Evolutionary conservation across 1,140 invertebrate species (phyloP), one percentile per base, ranked within the genome.

Genomic region (Camponotus vicinus): DNA sequence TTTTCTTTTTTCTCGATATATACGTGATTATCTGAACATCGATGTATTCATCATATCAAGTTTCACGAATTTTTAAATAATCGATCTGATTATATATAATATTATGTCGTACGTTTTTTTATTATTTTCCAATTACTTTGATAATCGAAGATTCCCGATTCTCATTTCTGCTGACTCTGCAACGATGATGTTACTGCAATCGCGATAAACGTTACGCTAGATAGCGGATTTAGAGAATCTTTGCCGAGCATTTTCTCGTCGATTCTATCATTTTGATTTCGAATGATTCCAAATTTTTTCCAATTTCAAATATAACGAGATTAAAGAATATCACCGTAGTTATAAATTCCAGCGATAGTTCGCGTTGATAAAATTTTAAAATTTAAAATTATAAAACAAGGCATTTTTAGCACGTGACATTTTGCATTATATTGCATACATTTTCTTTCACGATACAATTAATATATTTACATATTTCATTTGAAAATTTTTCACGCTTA

Each of bases 71-170:
- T 13, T 45, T 13, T 45, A 73, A 21, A 27, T 64, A 76, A 4
- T 34, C 59, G 55, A n/a, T 21, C 7, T 18, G 37, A 45, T 27
- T 76, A 66, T 21, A 66, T 49, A 59, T 71, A 84, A 87, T 40
- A 45, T 45, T 45, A 45, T 89, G 75, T 91, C 89, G 79, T 67
- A 76, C 83, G 61, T 27, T 27, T 27, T 87, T 92, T 88, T 86
- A 92, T 92, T 91, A 92, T 91, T 91, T 92, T 84, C 80, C 89
- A 55, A 7, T 78, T 77, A 87, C 67, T 88, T 86, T 78, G 86
- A 69, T 61, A 37, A 37, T 61, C 73, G 32, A 66, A 66, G 32
- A 67, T 13, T n/a, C 27, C 18, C 61, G 27, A n/a, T 49, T 15
- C 21, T 84, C 63, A 67, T 91, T 69, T 71, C 55, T n/a, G 66